Percentiles rank a stretch among this genome's conserved stretches.
Evolutionary conservation across 1,140 invertebrate species (phyloP).

Genomic region (Pseudomyrmex concolor): DNA sequence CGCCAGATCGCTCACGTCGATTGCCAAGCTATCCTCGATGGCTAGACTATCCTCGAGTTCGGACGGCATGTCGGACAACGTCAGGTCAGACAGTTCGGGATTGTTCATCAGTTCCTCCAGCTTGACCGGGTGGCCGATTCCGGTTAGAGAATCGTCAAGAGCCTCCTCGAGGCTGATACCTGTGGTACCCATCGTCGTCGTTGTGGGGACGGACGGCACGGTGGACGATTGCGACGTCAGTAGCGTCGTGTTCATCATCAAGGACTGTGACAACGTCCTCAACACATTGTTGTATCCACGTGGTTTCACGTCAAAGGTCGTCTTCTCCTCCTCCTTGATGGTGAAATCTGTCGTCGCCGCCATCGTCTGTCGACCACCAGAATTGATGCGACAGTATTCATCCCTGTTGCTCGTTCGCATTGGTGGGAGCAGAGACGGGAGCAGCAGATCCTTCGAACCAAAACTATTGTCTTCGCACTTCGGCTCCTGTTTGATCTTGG

Average conservation of each 20-base stretch:
- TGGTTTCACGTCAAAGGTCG: slow-evolving; percentile 3
- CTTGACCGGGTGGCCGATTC: slow-evolving; percentile 49
- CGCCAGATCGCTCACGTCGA: too few species aligned
- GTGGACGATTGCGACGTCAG: background rate
- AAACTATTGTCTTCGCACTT: slow-evolving; percentile 38
- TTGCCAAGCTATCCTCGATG: slow-evolving; percentile 80
- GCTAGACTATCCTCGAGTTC: slow-evolving; percentile 77
- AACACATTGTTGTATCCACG: background rate
- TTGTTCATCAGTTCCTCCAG: slow-evolving; percentile 72
- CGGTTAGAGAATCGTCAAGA: background rate
- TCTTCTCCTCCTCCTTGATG: slow-evolving; percentile 85
- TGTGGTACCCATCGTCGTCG: background rate
- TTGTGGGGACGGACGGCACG: background rate
- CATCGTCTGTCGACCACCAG: background rate
- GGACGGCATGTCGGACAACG: slow-evolving; percentile 83
- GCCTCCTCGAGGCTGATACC: background rate
- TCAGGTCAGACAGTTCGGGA: slow-evolving; percentile 86
- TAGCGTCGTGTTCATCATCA: slow-evolving; percentile 22
- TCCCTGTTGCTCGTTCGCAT: slow-evolving; percentile 24
- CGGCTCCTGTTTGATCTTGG: slow-evolving; percentile 62
- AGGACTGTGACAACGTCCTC: background rate
- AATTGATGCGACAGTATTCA: slow-evolving; percentile 16
- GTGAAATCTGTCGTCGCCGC: slow-evolving; percentile 52
- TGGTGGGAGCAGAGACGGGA: slow-evolving; percentile 44
- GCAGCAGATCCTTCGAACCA: slow-evolving; percentile 76